A percentile compares a stretch with the other conserved stretches of the same genome.
Evolutionary conservation across 2,113 vertebrate genomes (phyloP).

Genomic region (Pterocles orientalis): DNA sequence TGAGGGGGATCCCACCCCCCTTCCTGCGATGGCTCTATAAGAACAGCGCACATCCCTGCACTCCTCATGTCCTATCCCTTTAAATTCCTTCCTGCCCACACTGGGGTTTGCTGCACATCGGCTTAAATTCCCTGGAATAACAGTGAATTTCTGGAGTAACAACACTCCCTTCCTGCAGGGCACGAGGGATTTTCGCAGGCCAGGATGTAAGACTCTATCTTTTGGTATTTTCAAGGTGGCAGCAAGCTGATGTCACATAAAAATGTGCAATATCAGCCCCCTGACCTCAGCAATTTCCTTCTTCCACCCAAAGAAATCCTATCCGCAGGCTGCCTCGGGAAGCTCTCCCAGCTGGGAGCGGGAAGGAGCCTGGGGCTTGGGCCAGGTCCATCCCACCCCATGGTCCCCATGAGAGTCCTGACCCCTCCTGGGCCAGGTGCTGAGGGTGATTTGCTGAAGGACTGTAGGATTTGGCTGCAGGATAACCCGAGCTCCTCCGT

Average conservation of each 20-base stretch:
- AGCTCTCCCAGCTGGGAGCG: not conserved
- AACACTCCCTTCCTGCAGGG: constrained; percentile 3
- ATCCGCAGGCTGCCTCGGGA: not conserved
- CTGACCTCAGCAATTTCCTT: constrained; percentile 12
- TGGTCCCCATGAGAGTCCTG: not conserved
- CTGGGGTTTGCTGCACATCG: not conserved
- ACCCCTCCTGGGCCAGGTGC: not conserved
- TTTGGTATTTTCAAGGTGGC: not conserved
- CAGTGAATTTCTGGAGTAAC: not conserved
- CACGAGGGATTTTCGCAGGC: not conserved
- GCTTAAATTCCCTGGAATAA: constrained; percentile 22
- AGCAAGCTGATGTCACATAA: constrained; percentile 13
- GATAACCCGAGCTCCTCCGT: not conserved
- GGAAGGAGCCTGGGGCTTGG: not conserved
- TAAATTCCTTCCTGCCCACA: not conserved
- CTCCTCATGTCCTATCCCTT: not conserved
- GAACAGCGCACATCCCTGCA: not conserved
- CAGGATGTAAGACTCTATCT: not conserved
- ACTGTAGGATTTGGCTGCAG: not conserved
- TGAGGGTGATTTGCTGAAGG: not conserved
- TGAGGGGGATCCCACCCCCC: not conserved
- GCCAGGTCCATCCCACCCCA: not conserved
- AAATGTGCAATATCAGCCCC: constrained; percentile 41
- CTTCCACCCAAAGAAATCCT: not conserved
- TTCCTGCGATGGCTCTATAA: not conserved